Percentiles rank a stretch among this genome's conserved stretches.
Evolutionary conservation across 2,113 vertebrate genomes (phyloP).

Genomic region (Riparia riparia): DNA sequence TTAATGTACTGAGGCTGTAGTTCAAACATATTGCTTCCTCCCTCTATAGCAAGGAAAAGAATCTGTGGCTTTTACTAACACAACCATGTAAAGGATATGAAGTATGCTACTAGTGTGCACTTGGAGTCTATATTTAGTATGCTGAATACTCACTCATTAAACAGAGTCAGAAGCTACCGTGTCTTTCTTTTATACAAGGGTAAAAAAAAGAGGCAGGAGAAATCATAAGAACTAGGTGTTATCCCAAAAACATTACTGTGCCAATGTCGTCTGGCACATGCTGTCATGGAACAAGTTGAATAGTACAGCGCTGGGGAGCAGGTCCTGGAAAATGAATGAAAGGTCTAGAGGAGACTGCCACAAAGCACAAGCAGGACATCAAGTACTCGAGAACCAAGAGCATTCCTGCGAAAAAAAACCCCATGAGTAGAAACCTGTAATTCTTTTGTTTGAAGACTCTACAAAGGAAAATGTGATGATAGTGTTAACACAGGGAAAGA

Average conservation of each 20-base stretch:
- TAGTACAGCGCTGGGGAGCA: background rate
- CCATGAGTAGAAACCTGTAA: background rate
- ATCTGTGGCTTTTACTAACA: background rate
- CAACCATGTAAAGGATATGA: background rate
- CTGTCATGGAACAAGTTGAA: background rate
- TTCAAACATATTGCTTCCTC: background rate
- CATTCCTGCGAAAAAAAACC: background rate
- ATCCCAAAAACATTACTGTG: background rate
- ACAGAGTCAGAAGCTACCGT: background rate
- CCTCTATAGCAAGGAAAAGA: background rate
- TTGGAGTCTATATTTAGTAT: background rate
- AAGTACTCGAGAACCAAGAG: background rate
- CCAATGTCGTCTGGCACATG: fast-evolving
- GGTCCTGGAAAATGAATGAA: background rate
- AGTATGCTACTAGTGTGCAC: background rate
- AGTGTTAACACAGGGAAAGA: background rate
- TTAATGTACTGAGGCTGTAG: background rate
- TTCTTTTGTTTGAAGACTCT: background rate
- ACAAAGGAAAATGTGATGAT: background rate
- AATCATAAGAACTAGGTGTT: background rate
- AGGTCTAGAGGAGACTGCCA: background rate
- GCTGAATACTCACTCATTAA: background rate
- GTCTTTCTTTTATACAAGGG: background rate
- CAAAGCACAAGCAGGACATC: background rate
- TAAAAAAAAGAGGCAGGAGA: background rate